A percentile compares a stretch with the other conserved stretches of the same genome.
Evolutionary conservation across 1,140 invertebrate genomes (phyloP).

Genomic region (Drosophila hydei): DNA sequence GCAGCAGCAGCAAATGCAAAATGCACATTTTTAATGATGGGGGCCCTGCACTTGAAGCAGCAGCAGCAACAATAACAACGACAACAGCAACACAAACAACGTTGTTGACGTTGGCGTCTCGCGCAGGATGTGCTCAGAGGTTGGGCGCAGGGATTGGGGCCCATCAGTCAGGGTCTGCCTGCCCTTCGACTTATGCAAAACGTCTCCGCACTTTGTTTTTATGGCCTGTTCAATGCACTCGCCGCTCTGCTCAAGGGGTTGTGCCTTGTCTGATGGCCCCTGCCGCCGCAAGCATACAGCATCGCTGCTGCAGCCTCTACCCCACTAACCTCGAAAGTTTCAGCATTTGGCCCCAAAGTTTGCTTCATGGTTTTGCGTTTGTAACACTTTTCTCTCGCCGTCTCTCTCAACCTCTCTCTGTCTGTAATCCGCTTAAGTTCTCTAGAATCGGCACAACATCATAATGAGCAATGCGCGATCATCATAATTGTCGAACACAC

Average conservation of each 20-base stretch:
- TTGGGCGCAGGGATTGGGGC: not conserved
- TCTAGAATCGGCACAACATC: constrained; percentile 70
- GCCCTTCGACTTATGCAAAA: constrained; percentile 78
- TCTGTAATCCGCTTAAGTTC: constrained; percentile 77
- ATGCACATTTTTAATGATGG: constrained; percentile 80
- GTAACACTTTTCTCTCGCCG: constrained; percentile 68
- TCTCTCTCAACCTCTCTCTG: constrained; percentile 35
- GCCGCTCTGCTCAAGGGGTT: constrained; percentile 4
- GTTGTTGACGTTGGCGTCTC: constrained; percentile 63
- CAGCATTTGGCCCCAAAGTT: not conserved
- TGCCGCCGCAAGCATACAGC: not conserved
- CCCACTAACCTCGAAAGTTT: constrained; percentile 69
- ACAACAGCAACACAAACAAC: constrained; percentile 42
- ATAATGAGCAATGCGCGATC: constrained; percentile 31
- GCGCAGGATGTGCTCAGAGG: constrained; percentile 37
- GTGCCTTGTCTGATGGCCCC: constrained; percentile 20
- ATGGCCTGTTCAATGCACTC: constrained; percentile 57
- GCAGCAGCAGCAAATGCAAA: constrained; percentile 44
- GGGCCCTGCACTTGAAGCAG: constrained; percentile 68
- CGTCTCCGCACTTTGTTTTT: constrained; percentile 33
- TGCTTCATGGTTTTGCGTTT: constrained; percentile 41
- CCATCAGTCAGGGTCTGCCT: constrained; percentile 28
- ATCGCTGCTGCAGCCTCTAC: constrained; percentile 15
- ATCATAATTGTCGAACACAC: constrained; percentile 30
- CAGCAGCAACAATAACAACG: constrained; percentile 37